Base-by-base conservation (phyloP, 2,113 vertebrate species). In the Notiomystis cincta region DNA sequence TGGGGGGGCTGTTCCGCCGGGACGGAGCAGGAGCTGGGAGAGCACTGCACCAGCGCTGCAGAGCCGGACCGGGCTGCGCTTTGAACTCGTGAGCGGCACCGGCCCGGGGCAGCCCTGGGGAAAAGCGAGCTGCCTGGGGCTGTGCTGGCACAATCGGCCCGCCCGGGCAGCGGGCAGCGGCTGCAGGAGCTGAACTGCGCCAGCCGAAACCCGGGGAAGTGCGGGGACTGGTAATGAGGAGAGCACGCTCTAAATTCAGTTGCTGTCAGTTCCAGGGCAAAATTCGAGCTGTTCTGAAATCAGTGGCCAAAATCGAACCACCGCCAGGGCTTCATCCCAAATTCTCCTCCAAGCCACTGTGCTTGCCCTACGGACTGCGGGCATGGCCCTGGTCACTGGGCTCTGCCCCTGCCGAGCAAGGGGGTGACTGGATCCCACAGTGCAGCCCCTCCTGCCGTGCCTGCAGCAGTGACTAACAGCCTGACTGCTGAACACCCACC, bases 401-500 rank as follows among this genome's bases (percentile, higher is more conserved):
- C 10, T 22, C 9, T 20, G 51, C 3, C 7, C 31, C 21, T 37
- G 57, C 44, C 2, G 28, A 31, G 11, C 23, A 19, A 27, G 71
- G 64, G 35, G 54, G 17, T 10, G 72, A 21, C 62, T 71, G 61
- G 27, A 38, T 37, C 58, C 65, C 50, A 30, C 53, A 1, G 31
- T 20, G 10, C 37, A 92, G 71, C 31, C 93, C 82, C 77, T 62
- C 72, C 61, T 89, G 61, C 71, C 80, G 83, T 66, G 94, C 82
- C 84, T 87, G 80, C 60, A 57, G 12, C 64, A 57, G 22, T 93
- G 93, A 97, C 73, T 96, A 96, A 96, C 95, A 96, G 93, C 48
- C 6, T 87, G 86, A 53, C 65, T 87, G 5, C 70, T 72, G 22
- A 91, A 95, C 96, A 64, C 94, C 88, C 97, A 96, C 95, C 2